Evolutionary conservation across 2,797 vertebrate species (phyloP).

Genomic region (Philypnodon macrostomus): DNA sequence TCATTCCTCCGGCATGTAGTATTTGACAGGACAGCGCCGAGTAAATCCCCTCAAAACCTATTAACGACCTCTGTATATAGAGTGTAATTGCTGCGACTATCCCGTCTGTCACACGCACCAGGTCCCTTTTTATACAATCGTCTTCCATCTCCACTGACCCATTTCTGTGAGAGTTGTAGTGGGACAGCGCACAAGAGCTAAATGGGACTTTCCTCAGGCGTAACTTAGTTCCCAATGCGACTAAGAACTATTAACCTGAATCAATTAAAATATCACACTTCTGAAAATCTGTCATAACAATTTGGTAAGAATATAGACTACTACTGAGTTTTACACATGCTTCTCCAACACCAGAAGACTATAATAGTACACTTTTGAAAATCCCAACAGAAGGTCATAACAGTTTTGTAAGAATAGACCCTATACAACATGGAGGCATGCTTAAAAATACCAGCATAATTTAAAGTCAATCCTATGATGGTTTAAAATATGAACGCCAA

Average conservation of each 20-base stretch:
- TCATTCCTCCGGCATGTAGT: conserved; percentile 67
- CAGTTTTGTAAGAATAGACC: too few species aligned
- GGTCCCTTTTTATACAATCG: conserved; percentile 33
- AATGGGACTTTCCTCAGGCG: conserved; percentile 53
- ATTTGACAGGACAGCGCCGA: conserved; percentile 66
- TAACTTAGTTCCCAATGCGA: conserved; percentile 46
- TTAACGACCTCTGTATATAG: conserved; percentile 56
- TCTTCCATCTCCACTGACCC: conserved; percentile 60
- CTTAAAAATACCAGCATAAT: not conserved
- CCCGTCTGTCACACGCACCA: conserved; percentile 53
- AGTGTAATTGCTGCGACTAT: conserved; percentile 60
- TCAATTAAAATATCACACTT: conserved; percentile 33
- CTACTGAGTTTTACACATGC: too few species aligned
- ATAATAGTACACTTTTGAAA: conserved; percentile 23
- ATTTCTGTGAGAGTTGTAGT: conserved; percentile 29
- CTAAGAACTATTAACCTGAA: conserved; percentile 54
- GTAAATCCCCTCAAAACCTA: conserved; percentile 70
- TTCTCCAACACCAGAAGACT: too few species aligned
- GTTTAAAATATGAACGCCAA: conserved; percentile 6
- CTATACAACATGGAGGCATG: too few species aligned
- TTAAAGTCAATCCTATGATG: conserved; percentile 13
- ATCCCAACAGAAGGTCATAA: too few species aligned
- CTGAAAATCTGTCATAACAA: conserved; percentile 8
- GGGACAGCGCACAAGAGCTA: conserved; percentile 35
- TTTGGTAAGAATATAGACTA: too few species aligned